phyloP scores from a whole-genome alignment of 2,797 vertebrate species.

The Lutjanus argentimaculatus region DNA sequence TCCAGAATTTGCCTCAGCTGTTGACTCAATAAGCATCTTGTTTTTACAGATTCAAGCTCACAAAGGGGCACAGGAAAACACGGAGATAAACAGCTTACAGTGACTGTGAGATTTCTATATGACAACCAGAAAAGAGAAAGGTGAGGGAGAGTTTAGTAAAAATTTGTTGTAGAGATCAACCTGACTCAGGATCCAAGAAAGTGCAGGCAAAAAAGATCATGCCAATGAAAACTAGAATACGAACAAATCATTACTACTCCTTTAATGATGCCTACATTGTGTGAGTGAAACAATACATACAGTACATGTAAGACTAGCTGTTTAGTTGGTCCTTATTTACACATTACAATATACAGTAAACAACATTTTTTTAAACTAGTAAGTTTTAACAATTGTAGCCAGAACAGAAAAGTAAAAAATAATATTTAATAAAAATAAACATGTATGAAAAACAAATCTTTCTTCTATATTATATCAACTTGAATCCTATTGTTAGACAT shows the following conservation, averaged over 20 bases:
- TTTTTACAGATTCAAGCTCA: not conserved
- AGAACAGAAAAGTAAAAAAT: conserved; percentile 1
- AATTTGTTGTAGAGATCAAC: conserved; percentile 1
- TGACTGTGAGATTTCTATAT: not conserved
- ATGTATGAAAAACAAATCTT: not conserved
- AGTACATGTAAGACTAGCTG: conserved; percentile 51
- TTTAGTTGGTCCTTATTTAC: conserved; percentile 65
- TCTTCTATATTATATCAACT: not conserved
- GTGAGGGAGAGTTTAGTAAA: not conserved
- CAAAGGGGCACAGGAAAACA: conserved; percentile 2
- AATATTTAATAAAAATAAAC: not conserved
- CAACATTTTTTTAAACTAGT: conserved; percentile 14
- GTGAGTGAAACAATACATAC: conserved; percentile 23
- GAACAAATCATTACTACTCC: not conserved
- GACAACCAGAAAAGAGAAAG: not conserved
- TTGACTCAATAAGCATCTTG: conserved; percentile 14
- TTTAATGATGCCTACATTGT: conserved; percentile 12
- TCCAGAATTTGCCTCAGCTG: not conserved
- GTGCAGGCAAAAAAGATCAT: not conserved
- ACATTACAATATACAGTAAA: conserved; percentile 41
- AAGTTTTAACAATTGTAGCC: not conserved
- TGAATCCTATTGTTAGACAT: conserved; percentile 4
- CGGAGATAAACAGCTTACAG: not conserved
- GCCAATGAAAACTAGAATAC: not conserved
- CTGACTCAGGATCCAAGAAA: not conserved